Percentiles rank a stretch among this genome's conserved stretches.
Evolutionary conservation across 2,113 vertebrate genomes (phyloP).

Genomic region (Sakesphorus luctuosus): DNA sequence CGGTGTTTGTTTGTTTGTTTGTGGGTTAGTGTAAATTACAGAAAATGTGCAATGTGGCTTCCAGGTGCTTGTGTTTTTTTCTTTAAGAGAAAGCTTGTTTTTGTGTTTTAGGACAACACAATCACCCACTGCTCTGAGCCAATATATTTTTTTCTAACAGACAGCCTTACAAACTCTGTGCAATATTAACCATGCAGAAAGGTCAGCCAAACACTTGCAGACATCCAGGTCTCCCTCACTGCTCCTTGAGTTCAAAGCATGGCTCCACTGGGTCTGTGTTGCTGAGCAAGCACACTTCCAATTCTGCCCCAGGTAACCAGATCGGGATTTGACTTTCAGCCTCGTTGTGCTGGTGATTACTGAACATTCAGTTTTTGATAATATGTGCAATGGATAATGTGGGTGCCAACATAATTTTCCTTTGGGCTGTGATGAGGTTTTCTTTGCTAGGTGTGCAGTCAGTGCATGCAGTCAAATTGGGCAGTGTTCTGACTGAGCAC

Average conservation of each 20-base stretch:
- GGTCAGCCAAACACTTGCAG: constrained; percentile 31
- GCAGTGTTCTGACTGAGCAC: not conserved
- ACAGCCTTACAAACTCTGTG: constrained; percentile 25
- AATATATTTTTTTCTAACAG: not conserved
- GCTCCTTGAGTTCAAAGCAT: constrained; percentile 5
- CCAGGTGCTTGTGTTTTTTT: not conserved
- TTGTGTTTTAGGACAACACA: not conserved
- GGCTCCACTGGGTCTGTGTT: not conserved
- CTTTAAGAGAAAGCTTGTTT: not conserved
- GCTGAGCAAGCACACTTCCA: constrained; percentile 16
- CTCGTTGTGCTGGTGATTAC: not conserved
- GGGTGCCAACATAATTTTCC: not conserved
- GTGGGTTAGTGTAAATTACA: not conserved
- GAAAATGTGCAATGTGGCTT: not conserved
- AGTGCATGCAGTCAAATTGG: not conserved
- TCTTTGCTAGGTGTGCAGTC: not conserved
- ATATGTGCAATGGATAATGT: not conserved
- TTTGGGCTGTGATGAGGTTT: not conserved
- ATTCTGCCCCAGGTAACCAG: not conserved
- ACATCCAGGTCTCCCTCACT: not conserved
- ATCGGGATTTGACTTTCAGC: not conserved
- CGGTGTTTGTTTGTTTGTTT: not conserved
- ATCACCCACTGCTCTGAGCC: not conserved
- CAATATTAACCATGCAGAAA: constrained; percentile 50
- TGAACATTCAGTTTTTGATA: not conserved